A percentile compares a stretch with the other conserved stretches of the same genome.
phyloP scores from a whole-genome alignment of 2,113 vertebrate species.

The Nanorana parkeri region DNA sequence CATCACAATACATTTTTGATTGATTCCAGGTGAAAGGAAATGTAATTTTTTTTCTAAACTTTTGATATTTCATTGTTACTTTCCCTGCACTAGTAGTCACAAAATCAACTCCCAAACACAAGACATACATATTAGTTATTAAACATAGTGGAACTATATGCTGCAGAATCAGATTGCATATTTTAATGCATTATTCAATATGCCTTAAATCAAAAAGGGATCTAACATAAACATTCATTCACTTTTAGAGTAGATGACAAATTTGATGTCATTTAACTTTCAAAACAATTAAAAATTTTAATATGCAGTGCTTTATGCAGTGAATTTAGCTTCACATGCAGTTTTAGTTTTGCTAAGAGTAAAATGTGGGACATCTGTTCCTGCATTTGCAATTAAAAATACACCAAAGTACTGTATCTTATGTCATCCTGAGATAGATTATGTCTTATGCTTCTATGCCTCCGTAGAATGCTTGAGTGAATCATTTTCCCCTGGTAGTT shows the following conservation, averaged over 20 bases:
- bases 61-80: too few relatives aligned
- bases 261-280: conserved; percentile 5
- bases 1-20: too few relatives aligned
- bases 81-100: too few relatives aligned
- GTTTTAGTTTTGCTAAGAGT: neutral
- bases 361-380: conserved; percentile 31
- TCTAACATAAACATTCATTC: neutral
- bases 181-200: neutral
- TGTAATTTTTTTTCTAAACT: too few relatives aligned
- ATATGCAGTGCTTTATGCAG: conserved; percentile 1
- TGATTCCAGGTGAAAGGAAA: too few relatives aligned
- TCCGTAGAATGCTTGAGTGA: conserved; percentile 50
- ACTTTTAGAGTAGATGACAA: neutral
- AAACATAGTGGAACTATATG: too few relatives aligned
- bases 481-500: conserved; percentile 51
- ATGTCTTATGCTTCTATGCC: conserved; percentile 50
- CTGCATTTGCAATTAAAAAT: conserved; percentile 43
- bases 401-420: conserved; percentile 23
- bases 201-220: neutral
- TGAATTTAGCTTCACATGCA: neutral
- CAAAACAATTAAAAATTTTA: neutral
- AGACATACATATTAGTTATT: too few relatives aligned
- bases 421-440: conserved; percentile 48
- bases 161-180: too few relatives aligned
- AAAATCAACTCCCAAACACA: too few relatives aligned